These are phyloP conservation scores for Tursiops truncatus DNA, from an alignment of 2,113 vertebrate species.

Conservation along the genomic window DNA sequence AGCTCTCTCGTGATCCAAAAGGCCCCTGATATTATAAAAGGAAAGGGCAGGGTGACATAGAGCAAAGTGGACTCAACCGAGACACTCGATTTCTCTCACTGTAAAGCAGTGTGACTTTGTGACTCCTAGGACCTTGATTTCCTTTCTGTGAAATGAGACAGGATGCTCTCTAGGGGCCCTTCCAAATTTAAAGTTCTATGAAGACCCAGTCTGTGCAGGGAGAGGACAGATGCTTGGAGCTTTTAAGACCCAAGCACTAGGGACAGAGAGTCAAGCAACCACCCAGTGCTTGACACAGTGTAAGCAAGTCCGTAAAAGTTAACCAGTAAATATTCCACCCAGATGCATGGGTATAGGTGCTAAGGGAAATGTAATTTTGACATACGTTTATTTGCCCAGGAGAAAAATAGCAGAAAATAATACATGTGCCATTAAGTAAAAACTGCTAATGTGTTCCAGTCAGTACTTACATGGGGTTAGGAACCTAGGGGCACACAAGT, in stretches of 20 bases:
- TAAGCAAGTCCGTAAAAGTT: background rate
- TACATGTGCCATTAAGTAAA: background rate
- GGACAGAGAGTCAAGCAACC: background rate
- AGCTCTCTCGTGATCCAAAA: background rate
- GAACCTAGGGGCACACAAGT: background rate
- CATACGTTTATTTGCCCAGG: background rate
- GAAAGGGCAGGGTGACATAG: background rate
- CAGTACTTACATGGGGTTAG: background rate
- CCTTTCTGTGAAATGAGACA: background rate
- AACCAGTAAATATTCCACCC: background rate
- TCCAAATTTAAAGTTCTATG: no score
- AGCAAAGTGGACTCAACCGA: rapidly evolving
- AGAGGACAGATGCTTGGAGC: background rate
- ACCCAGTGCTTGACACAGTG: rapidly evolving
- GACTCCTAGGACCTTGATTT: background rate
- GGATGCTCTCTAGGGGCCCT: background rate
- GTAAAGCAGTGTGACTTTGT: background rate
- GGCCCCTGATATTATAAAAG: background rate
- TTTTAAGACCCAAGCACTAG: background rate
- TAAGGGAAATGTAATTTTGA: background rate
- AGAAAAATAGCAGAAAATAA: background rate
- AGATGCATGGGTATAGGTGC: background rate
- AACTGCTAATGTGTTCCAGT: background rate
- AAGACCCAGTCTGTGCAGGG: background rate
- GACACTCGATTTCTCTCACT: background rate